Conservation (phyloP, 2,888 invertebrate species). For the Napeogenes inachia region DNA sequence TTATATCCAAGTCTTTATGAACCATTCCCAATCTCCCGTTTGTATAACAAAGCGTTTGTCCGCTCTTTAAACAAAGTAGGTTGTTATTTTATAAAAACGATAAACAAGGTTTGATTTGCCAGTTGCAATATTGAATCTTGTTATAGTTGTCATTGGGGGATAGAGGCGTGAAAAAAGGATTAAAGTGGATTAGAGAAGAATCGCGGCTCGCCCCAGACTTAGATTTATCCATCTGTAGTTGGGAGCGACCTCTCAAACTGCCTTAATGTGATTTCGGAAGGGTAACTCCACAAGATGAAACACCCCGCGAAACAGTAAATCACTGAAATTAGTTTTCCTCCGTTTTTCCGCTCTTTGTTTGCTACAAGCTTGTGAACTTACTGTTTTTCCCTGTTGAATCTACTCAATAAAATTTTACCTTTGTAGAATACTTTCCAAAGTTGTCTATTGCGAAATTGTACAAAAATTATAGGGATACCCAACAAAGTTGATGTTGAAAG, state of each 20-base stretch:
- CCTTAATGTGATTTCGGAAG: conserved; percentile 60
- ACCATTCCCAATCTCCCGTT: too few relatives aligned
- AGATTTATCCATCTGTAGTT: conserved; percentile 60
- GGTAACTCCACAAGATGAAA: conserved; percentile 47
- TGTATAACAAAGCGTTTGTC: neutral
- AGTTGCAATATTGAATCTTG: conserved; percentile 23
- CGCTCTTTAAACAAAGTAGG: neutral
- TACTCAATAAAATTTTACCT: conserved; percentile 15
- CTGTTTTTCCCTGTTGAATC: conserved; percentile 12
- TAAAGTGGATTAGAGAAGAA: conserved; percentile 47
- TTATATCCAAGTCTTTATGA: too few relatives aligned
- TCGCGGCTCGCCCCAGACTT: conserved; percentile 49
- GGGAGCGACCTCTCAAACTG: conserved; percentile 51
- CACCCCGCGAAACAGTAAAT: conserved; percentile 46
- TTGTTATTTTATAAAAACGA: neutral
- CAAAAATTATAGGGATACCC: conserved; percentile 18
- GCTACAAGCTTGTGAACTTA: conserved; percentile 20
- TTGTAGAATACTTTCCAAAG: conserved; percentile 1
- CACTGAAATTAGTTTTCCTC: conserved; percentile 48
- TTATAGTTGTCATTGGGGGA: conserved; percentile 27
- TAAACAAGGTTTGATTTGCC: conserved; percentile 10
- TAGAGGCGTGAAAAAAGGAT: conserved; percentile 40
- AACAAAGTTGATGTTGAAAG: conserved; percentile 19
- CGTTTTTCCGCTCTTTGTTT: conserved; percentile 25
- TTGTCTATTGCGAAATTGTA: conserved; percentile 20